phyloP scores from a whole-genome alignment of 2,113 vertebrate genomes.

The Smithornis capensis region DNA sequence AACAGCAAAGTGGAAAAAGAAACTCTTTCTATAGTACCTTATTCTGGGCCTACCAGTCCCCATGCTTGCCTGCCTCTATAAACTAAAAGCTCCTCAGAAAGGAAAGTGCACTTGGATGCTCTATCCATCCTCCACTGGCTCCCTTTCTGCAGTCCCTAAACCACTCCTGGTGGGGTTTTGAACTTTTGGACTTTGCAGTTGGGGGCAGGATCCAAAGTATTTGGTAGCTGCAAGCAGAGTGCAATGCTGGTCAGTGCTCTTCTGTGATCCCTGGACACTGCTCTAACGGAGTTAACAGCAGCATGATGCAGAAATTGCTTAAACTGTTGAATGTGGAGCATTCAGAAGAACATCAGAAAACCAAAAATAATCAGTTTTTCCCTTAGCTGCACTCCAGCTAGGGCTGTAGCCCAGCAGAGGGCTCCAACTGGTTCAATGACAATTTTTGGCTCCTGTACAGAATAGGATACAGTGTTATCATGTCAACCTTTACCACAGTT shows the following conservation, averaged over 20 bases:
- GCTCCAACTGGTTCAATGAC: not conserved
- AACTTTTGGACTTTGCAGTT: not conserved
- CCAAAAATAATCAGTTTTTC: not conserved
- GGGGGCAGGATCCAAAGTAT: not conserved
- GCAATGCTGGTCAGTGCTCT: not conserved
- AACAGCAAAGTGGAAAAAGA: not conserved
- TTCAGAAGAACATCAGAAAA: not conserved
- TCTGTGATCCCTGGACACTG: not conserved
- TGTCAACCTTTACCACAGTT: not conserved
- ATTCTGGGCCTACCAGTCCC: not conserved
- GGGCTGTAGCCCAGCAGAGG: too few species aligned
- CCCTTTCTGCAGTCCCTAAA: not conserved
- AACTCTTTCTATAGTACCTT: not conserved
- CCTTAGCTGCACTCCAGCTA: too few species aligned
- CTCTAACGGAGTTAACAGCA: not conserved
- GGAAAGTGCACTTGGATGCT: not conserved
- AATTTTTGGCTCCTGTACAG: not conserved
- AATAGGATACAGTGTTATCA: not conserved
- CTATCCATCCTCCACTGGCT: not conserved
- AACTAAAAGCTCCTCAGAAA: not conserved
- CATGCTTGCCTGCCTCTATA: not conserved
- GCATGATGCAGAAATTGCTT: not conserved
- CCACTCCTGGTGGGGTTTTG: not conserved
- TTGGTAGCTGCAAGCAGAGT: not conserved
- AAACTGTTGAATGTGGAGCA: not conserved